These are phyloP conservation scores for Chaetops frenatus DNA, from an alignment of 2,113 vertebrate genomes.

Conservation along the genomic window DNA sequence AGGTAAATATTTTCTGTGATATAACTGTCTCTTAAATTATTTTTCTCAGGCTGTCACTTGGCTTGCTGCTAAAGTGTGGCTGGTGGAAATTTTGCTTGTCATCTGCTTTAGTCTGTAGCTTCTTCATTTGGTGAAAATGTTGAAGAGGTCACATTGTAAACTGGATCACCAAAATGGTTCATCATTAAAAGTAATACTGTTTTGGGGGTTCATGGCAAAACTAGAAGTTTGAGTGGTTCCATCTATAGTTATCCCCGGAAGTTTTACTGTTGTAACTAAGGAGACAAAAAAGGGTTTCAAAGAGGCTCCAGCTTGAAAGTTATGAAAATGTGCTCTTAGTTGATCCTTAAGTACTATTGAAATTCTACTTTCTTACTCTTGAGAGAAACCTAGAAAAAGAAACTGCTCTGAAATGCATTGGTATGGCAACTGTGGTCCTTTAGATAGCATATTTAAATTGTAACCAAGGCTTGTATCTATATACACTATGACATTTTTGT, in stretches of 20 bases:
- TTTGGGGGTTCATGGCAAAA: background rate
- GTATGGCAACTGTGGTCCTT: background rate
- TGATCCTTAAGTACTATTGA: background rate
- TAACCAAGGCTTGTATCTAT: background rate
- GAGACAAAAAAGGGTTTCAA: background rate
- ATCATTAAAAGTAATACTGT: background rate
- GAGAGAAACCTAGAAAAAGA: background rate
- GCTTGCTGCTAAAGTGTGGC: background rate
- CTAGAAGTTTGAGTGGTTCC: background rate
- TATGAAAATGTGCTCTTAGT: background rate
- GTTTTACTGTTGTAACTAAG: background rate
- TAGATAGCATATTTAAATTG: background rate
- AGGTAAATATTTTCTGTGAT: background rate
- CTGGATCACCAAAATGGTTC: background rate
- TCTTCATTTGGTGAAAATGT: background rate
- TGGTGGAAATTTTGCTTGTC: background rate
- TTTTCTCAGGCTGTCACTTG: background rate
- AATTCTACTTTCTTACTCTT: background rate
- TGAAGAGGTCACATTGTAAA: background rate
- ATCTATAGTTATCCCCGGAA: background rate
- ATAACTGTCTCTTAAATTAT: background rate
- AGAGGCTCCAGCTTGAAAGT: background rate
- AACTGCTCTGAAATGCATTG: background rate
- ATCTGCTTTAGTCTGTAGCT: background rate
- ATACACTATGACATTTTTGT: background rate